Evolutionary conservation across 2,797 vertebrate species (phyloP), one percentile per base, ranked within the genome.

Genomic region (Kryptolebias ocellatus): DNA sequence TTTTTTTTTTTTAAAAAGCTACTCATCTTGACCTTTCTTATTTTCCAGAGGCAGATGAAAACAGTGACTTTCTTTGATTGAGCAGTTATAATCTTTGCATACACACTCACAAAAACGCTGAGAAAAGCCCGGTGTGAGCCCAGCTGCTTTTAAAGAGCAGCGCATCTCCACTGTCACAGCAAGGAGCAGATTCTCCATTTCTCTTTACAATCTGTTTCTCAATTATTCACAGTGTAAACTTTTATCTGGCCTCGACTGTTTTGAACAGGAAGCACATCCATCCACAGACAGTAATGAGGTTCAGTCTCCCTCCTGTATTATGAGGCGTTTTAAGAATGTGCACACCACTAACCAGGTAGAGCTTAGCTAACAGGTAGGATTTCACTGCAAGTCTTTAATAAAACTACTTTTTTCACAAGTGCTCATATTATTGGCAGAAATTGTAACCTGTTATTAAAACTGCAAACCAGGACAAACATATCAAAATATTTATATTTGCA

Each of bases 171-270:
- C 50, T 16, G 34, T 28, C 20, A n/a, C 3, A 56, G 68, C 24
- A 12, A 53, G 53, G 60, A 72, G 81, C 63, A 74, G 52, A 51
- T 72, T 69, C 76, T 56, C 76, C 56, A 45, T 74, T 79, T 71
- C 66, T 62, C 52, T 63, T 70, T 9, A 67, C 16, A 64, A 56
- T 67, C 67, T 72, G 63, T 56, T 70, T 75, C 62, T 64, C 37
- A 59, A 52, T 60, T 47, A 42, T 61, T 70, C 37, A 9, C 39
- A 52, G 52, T 27, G 53, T 57, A 69, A 55, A 58, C 39, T 72
- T 66, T 64, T 52, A 53, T 63, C 64, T 12, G 54, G 46, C 18
- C 42, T 9, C 28, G 50, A 67, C 44, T 34, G 11, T 54, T 70
- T 63, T 39, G 60, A 66, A 72, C 61, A 53, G 64, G 44, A 79